Conservation (phyloP, 2,888 invertebrate genomes). For the Cosmia pyralina region DNA sequence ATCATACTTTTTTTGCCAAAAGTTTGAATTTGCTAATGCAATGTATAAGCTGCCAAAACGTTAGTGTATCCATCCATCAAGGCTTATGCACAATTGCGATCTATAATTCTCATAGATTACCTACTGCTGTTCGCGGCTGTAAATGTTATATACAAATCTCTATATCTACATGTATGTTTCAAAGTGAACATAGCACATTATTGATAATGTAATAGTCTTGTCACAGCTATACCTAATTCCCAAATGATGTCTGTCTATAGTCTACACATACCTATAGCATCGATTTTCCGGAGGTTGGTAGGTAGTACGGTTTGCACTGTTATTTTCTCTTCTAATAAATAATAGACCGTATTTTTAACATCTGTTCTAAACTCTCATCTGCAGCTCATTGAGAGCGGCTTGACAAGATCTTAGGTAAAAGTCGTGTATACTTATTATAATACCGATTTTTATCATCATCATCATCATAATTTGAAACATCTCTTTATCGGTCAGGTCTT, state of each 20-base stretch:
- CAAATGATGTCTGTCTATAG: conserved; percentile 21
- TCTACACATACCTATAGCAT: neutral
- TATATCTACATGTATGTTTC: conserved; percentile 3
- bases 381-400: neutral
- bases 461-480: neutral
- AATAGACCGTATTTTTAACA: neutral
- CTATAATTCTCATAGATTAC: conserved; percentile 59
- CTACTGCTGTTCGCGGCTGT: conserved; percentile 19
- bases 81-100: conserved; percentile 50
- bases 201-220: conserved; percentile 58
- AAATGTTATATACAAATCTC: conserved; percentile 26
- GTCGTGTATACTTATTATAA: neutral
- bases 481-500: neutral
- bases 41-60: conserved; percentile 25
- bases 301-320: neutral
- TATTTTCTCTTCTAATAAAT: neutral
- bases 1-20: too few species aligned
- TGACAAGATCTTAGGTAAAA: neutral
- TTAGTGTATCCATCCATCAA: conserved; percentile 40
- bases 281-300: neutral
- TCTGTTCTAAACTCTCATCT: neutral
- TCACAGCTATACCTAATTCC: conserved; percentile 26
- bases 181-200: conserved; percentile 36
- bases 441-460: neutral
- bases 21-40: neutral